Evolutionary conservation across 2,113 vertebrate genomes (phyloP).

Genomic region (Rhabdornis inornatus): DNA sequence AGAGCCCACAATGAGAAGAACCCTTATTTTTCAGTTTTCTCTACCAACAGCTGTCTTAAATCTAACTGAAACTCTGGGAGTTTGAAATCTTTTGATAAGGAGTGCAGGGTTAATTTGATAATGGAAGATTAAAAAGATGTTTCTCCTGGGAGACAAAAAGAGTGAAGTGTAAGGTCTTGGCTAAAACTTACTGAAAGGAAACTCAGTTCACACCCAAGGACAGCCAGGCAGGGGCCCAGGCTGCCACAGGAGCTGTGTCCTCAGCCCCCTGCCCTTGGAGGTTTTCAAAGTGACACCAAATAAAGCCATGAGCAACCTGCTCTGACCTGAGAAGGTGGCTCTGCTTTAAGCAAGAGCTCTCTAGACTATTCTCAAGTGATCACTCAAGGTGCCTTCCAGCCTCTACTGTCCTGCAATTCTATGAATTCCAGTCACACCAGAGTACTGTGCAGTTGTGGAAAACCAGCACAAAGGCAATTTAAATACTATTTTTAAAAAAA

Average conservation of each 20-base stretch:
- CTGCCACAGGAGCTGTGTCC: background rate
- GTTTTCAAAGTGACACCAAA: fast-evolving
- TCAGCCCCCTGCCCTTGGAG: background rate
- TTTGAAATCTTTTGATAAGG: background rate
- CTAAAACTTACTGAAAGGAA: background rate
- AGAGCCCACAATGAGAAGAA: background rate
- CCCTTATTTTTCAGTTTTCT: background rate
- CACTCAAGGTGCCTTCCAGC: background rate
- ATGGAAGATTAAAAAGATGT: background rate
- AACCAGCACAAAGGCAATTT: background rate
- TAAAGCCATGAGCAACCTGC: background rate
- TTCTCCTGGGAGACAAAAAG: background rate
- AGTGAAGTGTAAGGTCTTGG: background rate
- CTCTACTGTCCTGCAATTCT: background rate
- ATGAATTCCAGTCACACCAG: background rate
- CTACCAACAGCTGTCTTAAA: background rate
- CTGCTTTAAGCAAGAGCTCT: background rate
- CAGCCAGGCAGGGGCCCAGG: background rate
- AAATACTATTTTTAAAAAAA: background rate
- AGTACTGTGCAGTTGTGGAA: background rate
- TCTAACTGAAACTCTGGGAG: background rate
- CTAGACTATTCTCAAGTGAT: background rate
- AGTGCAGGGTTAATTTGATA: background rate
- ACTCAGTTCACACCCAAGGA: background rate
- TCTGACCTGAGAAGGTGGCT: background rate